These are phyloP conservation scores for Monodelphis domestica DNA, from an alignment of 2,797 vertebrate genomes.

Conservation along the genomic window DNA sequence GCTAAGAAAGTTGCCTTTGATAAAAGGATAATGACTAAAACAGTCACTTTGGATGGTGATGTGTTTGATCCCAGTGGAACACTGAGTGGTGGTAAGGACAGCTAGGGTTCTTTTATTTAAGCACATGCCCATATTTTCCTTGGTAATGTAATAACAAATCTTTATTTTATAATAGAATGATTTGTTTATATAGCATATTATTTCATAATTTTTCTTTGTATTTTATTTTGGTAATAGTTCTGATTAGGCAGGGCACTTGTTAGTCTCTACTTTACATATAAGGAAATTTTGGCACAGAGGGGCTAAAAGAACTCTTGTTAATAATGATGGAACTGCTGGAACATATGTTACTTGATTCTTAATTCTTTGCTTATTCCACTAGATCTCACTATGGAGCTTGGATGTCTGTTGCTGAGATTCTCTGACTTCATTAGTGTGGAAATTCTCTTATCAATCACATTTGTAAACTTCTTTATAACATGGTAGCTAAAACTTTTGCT, in stretches of 20 bases:
- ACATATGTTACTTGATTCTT: not conserved
- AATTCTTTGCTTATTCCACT: not conserved
- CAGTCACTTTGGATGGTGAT: constrained; percentile 95
- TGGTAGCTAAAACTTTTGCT: constrained; percentile 18
- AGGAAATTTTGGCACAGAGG: not conserved
- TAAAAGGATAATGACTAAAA: constrained; percentile 92
- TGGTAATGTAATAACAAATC: constrained; percentile 9
- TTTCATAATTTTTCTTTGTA: not conserved
- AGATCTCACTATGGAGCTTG: not conserved
- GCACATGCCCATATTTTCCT: not conserved
- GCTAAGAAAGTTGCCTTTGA: constrained; percentile 97
- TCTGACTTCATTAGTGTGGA: not conserved
- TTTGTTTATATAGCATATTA: not conserved
- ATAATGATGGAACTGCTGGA: not conserved
- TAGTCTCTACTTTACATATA: not conserved
- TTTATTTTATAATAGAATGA: not conserved
- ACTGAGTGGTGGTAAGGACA: constrained; percentile 93
- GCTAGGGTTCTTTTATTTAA: not conserved
- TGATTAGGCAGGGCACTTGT: not conserved
- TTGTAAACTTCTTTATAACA: not conserved
- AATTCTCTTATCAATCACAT: not conserved
- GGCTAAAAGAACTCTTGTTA: not conserved
- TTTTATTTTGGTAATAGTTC: not conserved
- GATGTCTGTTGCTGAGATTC: not conserved
- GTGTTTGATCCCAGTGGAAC: constrained; percentile 96